phyloP scores from a whole-genome alignment of 2,113 vertebrate genomes.

The Chiloscyllium plagiosum region DNA sequence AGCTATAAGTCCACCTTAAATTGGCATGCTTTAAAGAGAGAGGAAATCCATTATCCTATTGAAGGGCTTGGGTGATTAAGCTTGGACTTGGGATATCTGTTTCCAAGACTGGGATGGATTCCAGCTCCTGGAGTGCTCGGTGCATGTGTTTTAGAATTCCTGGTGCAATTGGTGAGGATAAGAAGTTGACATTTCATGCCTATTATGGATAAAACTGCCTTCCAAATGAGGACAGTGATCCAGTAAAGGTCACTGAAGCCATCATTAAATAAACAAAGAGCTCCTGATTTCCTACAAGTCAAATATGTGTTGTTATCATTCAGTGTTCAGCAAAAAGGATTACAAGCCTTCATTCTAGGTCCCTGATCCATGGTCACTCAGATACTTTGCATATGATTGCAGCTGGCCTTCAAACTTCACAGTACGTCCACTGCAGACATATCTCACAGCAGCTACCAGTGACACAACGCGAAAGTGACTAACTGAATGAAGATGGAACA shows the following conservation, averaged over 20 bases:
- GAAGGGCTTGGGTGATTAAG: background rate
- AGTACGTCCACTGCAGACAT: too few species aligned
- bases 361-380: too few species aligned
- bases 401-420: too few species aligned
- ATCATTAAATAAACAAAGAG: constrained; percentile 2
- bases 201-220: background rate
- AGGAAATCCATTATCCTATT: background rate
- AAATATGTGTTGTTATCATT: background rate
- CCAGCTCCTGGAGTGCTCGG: background rate
- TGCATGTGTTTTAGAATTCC: background rate
- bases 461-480: too few species aligned
- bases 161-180: background rate
- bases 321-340: too few species aligned
- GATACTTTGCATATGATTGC: too few species aligned
- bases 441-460: too few species aligned
- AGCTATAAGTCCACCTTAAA: background rate
- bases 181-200: background rate
- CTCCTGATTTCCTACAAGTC: too few species aligned
- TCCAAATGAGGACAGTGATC: background rate
- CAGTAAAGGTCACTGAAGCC: background rate
- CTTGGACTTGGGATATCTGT: background rate
- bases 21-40: background rate
- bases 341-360: too few species aligned
- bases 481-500: too few species aligned
- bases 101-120: background rate